Evolutionary conservation across 2,797 vertebrate genomes (phyloP).

Genomic region (Distichodus sexfasciatus): DNA sequence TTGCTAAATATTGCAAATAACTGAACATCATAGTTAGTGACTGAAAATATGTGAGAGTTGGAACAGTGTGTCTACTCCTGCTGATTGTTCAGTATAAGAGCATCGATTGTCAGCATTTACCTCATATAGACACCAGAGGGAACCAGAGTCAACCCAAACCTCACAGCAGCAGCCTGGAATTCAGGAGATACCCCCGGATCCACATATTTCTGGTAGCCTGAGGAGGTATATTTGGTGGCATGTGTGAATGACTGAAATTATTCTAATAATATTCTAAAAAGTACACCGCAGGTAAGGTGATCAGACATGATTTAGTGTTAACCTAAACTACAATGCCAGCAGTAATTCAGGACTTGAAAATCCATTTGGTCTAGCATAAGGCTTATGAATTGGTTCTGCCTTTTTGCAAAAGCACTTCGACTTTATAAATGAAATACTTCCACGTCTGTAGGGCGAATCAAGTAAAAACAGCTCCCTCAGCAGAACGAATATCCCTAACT

Average conservation of each 20-base stretch:
- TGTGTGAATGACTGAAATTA: too few species aligned
- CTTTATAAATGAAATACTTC: too few species aligned
- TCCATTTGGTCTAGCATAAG: too few species aligned
- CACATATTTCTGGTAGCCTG: slow-evolving; percentile 88
- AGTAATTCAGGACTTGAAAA: too few species aligned
- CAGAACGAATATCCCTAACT: slow-evolving; percentile 25
- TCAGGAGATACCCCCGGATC: slow-evolving; percentile 89
- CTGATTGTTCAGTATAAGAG: background rate
- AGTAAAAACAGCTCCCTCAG: slow-evolving; percentile 18
- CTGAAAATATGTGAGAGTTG: background rate
- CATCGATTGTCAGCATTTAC: slow-evolving; percentile 61
- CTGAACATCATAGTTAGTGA: background rate
- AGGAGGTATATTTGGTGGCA: background rate
- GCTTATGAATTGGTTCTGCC: too few species aligned
- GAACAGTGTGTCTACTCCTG: background rate
- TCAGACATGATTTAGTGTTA: too few species aligned
- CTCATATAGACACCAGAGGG: slow-evolving; percentile 91
- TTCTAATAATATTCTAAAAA: background rate
- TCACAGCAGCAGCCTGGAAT: slow-evolving; percentile 76
- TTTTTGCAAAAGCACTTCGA: too few species aligned
- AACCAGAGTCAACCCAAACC: slow-evolving; percentile 86
- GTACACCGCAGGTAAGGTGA: too few species aligned
- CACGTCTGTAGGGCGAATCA: slow-evolving; percentile 18
- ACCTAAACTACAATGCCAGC: too few species aligned
- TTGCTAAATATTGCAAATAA: background rate